Base-by-base conservation (phyloP, 1,140 invertebrate genomes). In the Telenomus remus region DNA sequence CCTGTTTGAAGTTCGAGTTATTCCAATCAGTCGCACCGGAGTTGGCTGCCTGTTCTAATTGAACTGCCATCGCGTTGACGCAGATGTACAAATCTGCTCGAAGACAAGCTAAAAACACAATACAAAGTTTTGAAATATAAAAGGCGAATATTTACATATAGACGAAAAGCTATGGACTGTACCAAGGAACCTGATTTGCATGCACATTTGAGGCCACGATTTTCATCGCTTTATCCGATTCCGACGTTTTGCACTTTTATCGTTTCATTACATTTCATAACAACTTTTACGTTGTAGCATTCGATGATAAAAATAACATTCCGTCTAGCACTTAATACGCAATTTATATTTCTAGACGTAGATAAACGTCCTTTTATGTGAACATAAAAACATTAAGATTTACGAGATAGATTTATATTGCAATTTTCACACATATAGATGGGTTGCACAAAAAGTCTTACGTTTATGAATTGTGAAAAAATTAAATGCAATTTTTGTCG, bases 151-250 rank as follows among this genome's bases (percentile, higher is more conserved):
- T 72, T 73, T 54, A 66, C 70, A 65, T 60, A 73, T 65, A 65
- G 49, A 60, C 39, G 57, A n/a, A 15, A 65, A 27, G 19, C 2
- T n/a, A 27, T 27, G 44, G 55, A 60, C 55, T 73, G 70, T 73
- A 65, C 60, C 50, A 60, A 73, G 61, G 70, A 74, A 74, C 60
- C 14, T 61, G 51, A 66, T 74, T 74, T 74, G 63, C 57, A 63
- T 74, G 60, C 61, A 66, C 53, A 73, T 66, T 73, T 66, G 61
- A 55, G 37, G 63, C 57, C 48, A 9, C 44, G 59, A 64, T 75
- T 75, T 69, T 48, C 72, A 75, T 68, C 51, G 53, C 53, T 63
- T 75, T 48, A 68, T 68, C 33, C 19, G 4, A 63, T 68, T 59
- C 14, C 27, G 50, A 66, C 63, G 56, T 61, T 61, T n/a, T 66